A percentile compares a stretch with the other conserved stretches of the same genome.
Evolutionary conservation across 2,113 vertebrate genomes (phyloP).

Genomic region (Podarcis muralis): DNA sequence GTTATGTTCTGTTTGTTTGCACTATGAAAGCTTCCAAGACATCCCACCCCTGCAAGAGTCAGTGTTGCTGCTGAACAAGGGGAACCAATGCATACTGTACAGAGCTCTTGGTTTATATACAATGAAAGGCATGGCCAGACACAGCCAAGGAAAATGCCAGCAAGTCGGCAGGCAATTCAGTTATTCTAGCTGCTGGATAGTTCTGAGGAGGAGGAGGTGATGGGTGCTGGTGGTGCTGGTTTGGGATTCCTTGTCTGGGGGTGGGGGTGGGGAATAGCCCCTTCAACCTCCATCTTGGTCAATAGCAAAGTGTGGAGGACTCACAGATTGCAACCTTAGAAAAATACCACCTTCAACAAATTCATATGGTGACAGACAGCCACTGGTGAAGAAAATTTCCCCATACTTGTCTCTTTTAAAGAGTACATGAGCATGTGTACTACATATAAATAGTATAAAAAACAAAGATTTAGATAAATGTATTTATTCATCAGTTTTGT

Average conservation of each 20-base stretch:
- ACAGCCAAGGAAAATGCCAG: neutral
- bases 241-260: neutral
- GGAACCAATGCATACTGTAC: neutral
- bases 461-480: neutral
- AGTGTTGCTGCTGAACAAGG: neutral
- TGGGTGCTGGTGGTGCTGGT: neutral
- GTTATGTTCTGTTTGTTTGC: neutral
- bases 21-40: neutral
- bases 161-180: neutral
- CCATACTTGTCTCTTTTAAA: neutral
- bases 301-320: neutral
- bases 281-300: neutral
- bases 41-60: too few species aligned
- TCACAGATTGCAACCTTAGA: neutral
- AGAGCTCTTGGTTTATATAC: neutral
- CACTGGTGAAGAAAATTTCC: neutral
- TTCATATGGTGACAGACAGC: neutral
- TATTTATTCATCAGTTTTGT: neutral
- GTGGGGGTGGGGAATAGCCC: neutral
- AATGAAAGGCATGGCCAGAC: neutral
- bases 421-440: too few species aligned
- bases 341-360: neutral
- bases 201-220: neutral
- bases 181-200: neutral
- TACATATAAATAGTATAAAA: too few species aligned